Conservation (phyloP, 2,113 vertebrate genomes). For the Passer montanus region DNA sequence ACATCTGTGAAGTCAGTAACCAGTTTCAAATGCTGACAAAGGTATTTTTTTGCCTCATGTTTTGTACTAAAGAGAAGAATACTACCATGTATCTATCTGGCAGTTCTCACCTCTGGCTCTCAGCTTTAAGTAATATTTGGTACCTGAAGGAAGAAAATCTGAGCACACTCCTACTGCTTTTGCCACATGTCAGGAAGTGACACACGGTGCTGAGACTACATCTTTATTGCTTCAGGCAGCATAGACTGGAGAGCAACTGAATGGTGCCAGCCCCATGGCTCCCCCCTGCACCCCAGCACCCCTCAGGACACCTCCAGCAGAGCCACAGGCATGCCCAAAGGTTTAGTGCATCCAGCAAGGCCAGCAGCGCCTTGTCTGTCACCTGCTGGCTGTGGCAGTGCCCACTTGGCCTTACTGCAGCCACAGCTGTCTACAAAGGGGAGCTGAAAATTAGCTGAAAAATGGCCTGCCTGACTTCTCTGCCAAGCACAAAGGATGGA, state of each 20-base stretch:
- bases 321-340: neutral
- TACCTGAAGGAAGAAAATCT: neutral
- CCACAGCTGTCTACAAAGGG: accelerated
- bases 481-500: neutral
- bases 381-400: accelerated
- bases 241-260: neutral
- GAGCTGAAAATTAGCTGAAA: neutral
- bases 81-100: no score
- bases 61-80: neutral
- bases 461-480: neutral
- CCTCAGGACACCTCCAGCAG: neutral
- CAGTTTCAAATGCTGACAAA: neutral
- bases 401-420: neutral
- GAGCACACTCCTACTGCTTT: neutral
- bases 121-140: neutral
- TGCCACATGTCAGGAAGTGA: neutral
- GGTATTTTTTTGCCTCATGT: neutral
- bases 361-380: neutral
- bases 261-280: neutral
- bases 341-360: neutral
- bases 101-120: neutral
- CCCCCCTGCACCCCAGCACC: neutral
- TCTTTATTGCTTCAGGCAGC: neutral
- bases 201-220: neutral
- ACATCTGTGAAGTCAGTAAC: neutral